Evolutionary conservation across 2,888 invertebrate species (phyloP).

Genomic region (Rhaphigaster nebulosa): DNA sequence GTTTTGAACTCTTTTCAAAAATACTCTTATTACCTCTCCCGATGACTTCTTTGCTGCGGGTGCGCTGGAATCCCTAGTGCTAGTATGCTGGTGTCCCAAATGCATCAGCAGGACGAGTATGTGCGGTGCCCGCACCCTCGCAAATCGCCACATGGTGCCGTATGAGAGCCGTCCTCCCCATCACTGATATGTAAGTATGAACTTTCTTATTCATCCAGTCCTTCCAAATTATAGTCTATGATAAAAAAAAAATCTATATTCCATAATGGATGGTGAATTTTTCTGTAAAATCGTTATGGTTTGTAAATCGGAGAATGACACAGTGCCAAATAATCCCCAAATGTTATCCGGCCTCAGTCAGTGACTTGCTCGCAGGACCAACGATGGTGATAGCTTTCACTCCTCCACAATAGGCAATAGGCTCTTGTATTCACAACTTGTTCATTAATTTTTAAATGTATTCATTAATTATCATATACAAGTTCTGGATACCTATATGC

Average conservation of each 20-base stretch:
- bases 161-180: background rate
- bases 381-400: background rate
- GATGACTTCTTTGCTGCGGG: background rate
- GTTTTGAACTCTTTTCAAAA: background rate
- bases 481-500: background rate
- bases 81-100: conserved; percentile 2
- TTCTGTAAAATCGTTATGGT: background rate
- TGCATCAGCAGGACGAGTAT: background rate
- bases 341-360: background rate
- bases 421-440: background rate
- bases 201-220: background rate
- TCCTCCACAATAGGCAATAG: background rate
- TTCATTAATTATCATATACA: background rate
- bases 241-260: background rate
- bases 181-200: background rate
- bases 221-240: background rate
- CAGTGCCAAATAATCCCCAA: background rate
- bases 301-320: background rate
- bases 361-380: too few species aligned
- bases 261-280: background rate
- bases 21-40: background rate
- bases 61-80: conserved; percentile 28
- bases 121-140: conserved; percentile 9
- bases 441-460: background rate
- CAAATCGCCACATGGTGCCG: background rate